A percentile compares a stretch with the other conserved stretches of the same genome.
These are phyloP conservation scores for Brachynemurus nebulosus DNA, from an alignment of 2,888 invertebrate genomes.

Conservation along the genomic window DNA sequence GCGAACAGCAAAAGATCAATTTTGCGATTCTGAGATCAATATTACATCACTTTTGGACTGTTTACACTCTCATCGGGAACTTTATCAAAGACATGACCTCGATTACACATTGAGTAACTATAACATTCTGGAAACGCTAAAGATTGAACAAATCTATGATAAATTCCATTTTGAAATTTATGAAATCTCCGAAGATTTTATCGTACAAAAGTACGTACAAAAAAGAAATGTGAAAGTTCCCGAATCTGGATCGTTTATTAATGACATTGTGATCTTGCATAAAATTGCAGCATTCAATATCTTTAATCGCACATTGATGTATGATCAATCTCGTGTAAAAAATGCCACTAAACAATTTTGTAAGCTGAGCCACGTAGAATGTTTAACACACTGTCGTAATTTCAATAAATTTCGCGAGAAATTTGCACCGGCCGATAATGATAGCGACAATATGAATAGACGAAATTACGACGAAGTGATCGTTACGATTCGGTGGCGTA, in stretches of 20 bases:
- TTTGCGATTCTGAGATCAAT: neutral
- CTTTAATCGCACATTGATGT: slow-evolving; percentile 4
- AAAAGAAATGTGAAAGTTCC: neutral
- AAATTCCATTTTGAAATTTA: slow-evolving; percentile 27
- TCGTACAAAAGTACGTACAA: neutral
- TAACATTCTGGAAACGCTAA: slow-evolving; percentile 21
- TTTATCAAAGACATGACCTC: too few relatives aligned
- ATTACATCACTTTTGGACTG: neutral
- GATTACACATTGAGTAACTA: neutral
- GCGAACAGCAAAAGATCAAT: slow-evolving; percentile 10
- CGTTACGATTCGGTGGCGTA: slow-evolving; percentile 21
- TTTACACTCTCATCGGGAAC: neutral
- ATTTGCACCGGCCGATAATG: slow-evolving; percentile 4
- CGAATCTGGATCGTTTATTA: too few relatives aligned
- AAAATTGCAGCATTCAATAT: slow-evolving; percentile 4
- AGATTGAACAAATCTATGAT: slow-evolving; percentile 24
- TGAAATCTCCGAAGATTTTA: slow-evolving; percentile 14
- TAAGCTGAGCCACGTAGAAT: slow-evolving; percentile 10
- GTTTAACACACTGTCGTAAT: slow-evolving; percentile 15
- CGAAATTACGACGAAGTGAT: neutral
- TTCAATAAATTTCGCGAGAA: slow-evolving; percentile 20
- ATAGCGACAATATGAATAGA: too few relatives aligned
- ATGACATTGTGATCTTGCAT: neutral
- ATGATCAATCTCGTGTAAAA: neutral
- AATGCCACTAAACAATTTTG: slow-evolving; percentile 9